Evolutionary conservation across 53 echinoderm and acorn worm species (phyloP).

Genomic region (Temnopleurus reevesii): DNA sequence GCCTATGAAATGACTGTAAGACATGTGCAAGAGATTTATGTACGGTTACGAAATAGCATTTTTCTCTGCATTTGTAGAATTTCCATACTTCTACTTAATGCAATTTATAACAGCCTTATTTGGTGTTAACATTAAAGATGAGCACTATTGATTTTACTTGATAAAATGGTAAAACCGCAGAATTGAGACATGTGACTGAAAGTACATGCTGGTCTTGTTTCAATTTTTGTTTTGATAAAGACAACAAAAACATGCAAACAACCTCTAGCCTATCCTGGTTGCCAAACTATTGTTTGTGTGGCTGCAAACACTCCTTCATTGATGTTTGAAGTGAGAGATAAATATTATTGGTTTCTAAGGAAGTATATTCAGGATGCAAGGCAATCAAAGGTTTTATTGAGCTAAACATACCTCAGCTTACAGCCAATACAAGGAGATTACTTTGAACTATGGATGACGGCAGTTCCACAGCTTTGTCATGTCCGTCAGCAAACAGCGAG

Average conservation of each 20-base stretch:
- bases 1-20: too few relatives aligned
- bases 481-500: too few relatives aligned
- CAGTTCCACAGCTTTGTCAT: too few relatives aligned
- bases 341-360: constrained; percentile 53
- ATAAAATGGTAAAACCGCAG: neutral
- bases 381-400: constrained; percentile 14
- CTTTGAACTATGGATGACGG: too few relatives aligned
- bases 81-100: too few relatives aligned
- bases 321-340: neutral
- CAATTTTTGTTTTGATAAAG: constrained; percentile 8
- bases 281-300: constrained; percentile 1
- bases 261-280: neutral
- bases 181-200: neutral
- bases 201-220: neutral
- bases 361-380: constrained; percentile 33
- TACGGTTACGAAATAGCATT: too few relatives aligned
- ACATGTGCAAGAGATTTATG: too few relatives aligned
- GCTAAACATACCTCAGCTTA: constrained; percentile 12
- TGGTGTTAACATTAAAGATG: too few relatives aligned
- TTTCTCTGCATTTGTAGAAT: too few relatives aligned
- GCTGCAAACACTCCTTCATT: constrained; percentile 11
- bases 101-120: too few relatives aligned
- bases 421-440: too few relatives aligned
- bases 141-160: neutral
- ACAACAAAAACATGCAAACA: neutral